Evolutionary conservation across 2,797 vertebrate genomes (phyloP).

Genomic region (Gephyroberyx darwinii): DNA sequence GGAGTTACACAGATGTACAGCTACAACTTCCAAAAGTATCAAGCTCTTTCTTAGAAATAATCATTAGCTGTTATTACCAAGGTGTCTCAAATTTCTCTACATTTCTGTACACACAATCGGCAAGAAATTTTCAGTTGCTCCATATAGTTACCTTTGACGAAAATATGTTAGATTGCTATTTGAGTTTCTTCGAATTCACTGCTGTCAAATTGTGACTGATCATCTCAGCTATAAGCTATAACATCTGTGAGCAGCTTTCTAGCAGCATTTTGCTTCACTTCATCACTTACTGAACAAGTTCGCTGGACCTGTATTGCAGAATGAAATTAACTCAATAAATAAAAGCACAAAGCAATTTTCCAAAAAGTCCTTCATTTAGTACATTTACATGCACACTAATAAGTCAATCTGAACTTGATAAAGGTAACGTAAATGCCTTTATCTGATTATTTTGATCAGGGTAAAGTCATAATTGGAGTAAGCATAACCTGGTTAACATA

Average conservation of each 20-base stretch:
- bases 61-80: neutral
- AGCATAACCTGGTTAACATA: no score
- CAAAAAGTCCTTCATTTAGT: neutral
- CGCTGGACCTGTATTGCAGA: neutral
- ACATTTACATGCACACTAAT: neutral
- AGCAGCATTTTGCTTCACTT: neutral
- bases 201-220: neutral
- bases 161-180: neutral
- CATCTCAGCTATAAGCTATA: slow-evolving; percentile 3
- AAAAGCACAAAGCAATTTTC: neutral
- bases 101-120: no score
- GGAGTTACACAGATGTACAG: slow-evolving; percentile 8
- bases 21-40: slow-evolving; percentile 7
- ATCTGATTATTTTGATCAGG: no score
- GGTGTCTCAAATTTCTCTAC: neutral
- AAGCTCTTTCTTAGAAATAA: neutral
- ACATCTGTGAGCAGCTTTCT: neutral
- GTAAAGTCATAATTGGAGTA: no score
- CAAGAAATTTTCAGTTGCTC: no score
- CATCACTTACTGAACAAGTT: neutral
- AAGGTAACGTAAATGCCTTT: no score
- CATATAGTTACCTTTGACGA: neutral
- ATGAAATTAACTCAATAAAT: no score
- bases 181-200: neutral
- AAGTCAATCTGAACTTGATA: neutral